Conservation (phyloP, 2,888 invertebrate species). For the Ethmia dodecea region DNA sequence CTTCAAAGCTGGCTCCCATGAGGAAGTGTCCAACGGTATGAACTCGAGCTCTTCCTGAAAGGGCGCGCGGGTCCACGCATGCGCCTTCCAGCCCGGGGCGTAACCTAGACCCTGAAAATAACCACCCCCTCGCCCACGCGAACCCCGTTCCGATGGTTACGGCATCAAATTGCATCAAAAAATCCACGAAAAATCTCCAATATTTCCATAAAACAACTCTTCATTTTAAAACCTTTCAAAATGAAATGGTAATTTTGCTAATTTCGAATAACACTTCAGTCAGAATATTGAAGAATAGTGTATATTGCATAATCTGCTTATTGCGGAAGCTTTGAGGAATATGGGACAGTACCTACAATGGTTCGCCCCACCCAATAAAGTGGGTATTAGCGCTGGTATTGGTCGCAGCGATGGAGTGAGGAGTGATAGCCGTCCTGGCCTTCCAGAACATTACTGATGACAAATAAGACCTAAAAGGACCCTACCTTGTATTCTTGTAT, state of each 20-base stretch:
- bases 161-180: constrained; percentile 30
- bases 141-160: constrained; percentile 55
- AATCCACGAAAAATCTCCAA: constrained; percentile 20
- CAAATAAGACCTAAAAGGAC: constrained; percentile 36
- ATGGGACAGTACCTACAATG: constrained; percentile 36
- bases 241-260: too few relatives aligned
- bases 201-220: constrained; percentile 5
- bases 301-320: constrained; percentile 26
- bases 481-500: too few relatives aligned
- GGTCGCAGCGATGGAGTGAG: constrained; percentile 52
- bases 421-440: constrained; percentile 38
- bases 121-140: constrained; percentile 67
- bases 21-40: constrained; percentile 50
- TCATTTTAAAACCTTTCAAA: too few relatives aligned
- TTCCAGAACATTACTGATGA: constrained; percentile 41
- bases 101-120: constrained; percentile 77
- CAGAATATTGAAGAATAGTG: constrained; percentile 7
- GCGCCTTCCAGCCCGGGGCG: constrained; percentile 60
- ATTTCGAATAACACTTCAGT: too few relatives aligned
- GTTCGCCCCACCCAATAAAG: constrained; percentile 55
- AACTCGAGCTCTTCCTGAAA: constrained; percentile 40
- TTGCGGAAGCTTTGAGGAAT: constrained; percentile 41
- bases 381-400: constrained; percentile 43
- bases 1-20: constrained; percentile 26
- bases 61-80: constrained; percentile 49